Evolutionary conservation across 2,888 invertebrate genomes (phyloP).

Genomic region (Balanococcus diminutus): DNA sequence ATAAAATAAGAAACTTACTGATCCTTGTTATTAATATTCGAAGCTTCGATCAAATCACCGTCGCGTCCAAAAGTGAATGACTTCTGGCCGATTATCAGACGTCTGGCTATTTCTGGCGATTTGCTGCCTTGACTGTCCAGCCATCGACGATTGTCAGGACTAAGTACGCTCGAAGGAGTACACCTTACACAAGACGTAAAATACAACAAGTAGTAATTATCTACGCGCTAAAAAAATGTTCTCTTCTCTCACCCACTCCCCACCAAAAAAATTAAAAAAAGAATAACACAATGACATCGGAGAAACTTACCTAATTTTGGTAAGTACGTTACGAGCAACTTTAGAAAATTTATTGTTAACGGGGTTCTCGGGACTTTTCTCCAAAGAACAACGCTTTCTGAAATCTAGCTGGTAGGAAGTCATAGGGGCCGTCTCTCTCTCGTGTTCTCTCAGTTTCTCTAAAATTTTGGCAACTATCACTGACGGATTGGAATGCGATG

Average conservation of each 20-base stretch:
- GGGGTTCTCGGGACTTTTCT: slow-evolving; percentile 30
- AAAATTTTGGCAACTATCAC: slow-evolving; percentile 82
- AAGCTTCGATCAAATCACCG: slow-evolving; percentile 60
- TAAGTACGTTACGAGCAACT: slow-evolving; percentile 59
- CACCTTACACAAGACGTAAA: slow-evolving; percentile 48
- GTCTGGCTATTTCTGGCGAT: slow-evolving; percentile 59
- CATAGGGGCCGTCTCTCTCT: slow-evolving; percentile 57
- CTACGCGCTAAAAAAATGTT: too few species aligned
- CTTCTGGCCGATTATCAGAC: slow-evolving; percentile 61
- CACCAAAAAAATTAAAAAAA: not conserved
- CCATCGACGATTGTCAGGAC: slow-evolving; percentile 62
- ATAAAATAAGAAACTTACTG: slow-evolving; percentile 53
- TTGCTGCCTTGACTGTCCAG: slow-evolving; percentile 61
- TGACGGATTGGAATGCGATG: slow-evolving; percentile 78
- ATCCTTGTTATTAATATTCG: slow-evolving; percentile 56
- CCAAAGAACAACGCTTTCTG: slow-evolving; percentile 51
- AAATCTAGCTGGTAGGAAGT: slow-evolving; percentile 51
- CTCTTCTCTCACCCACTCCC: too few species aligned
- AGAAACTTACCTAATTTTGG: slow-evolving; percentile 58
- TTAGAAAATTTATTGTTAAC: slow-evolving; percentile 58
- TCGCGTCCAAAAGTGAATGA: slow-evolving; percentile 61
- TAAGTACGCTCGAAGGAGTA: slow-evolving; percentile 60
- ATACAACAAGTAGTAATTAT: too few species aligned
- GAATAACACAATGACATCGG: not conserved
- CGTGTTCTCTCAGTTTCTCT: slow-evolving; percentile 63